These are phyloP conservation scores for Zapus hudsonius DNA, from an alignment of 2,113 vertebrate species.

Conservation along the genomic window DNA sequence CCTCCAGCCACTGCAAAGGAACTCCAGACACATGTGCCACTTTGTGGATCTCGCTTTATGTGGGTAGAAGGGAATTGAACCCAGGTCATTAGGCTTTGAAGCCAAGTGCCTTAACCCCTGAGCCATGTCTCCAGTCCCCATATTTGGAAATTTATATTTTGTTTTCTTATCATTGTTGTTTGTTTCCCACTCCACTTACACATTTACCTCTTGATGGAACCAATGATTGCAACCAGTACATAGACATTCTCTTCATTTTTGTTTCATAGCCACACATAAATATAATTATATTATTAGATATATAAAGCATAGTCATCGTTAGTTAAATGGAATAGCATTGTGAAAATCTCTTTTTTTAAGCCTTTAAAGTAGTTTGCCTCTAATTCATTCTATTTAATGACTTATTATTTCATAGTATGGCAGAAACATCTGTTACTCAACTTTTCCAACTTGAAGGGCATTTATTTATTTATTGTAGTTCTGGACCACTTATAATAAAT, in stretches of 20 bases:
- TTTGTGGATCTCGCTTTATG: constrained; percentile 15
- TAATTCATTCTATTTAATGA: constrained; percentile 11
- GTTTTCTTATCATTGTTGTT: background rate
- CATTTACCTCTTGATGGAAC: background rate
- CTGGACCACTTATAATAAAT: constrained; percentile 28
- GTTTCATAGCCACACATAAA: background rate
- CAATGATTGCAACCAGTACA: background rate
- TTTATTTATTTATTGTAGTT: background rate
- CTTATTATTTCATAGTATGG: background rate
- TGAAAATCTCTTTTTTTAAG: background rate
- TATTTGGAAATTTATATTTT: background rate
- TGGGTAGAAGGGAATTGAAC: background rate
- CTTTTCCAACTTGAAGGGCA: background rate
- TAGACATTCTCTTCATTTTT: background rate
- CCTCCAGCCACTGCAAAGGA: too few species aligned
- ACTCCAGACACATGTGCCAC: background rate
- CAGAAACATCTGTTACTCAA: constrained; percentile 17
- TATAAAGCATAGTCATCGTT: background rate
- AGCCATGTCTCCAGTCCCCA: background rate
- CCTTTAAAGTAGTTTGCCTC: background rate
- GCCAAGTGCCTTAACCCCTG: too few species aligned
- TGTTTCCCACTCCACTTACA: background rate
- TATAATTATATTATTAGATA: background rate
- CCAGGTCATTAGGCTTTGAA: too few species aligned
- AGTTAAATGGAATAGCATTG: background rate